Evolutionary conservation across 2,797 vertebrate genomes (phyloP), one percentile per base, ranked within the genome.

Genomic region (Manis crassicaudata): DNA sequence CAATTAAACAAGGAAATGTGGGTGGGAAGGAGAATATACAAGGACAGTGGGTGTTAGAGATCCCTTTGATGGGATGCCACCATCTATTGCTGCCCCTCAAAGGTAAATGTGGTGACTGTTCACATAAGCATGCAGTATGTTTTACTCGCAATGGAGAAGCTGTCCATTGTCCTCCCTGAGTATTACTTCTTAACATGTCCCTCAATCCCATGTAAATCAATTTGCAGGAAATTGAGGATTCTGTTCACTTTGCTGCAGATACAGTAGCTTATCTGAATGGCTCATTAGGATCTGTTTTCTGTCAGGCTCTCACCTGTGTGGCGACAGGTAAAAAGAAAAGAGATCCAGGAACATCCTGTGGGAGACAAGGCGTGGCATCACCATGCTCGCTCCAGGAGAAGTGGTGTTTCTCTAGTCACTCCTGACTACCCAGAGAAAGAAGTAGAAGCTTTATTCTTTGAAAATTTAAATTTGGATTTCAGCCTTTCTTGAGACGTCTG

Each of bases 401-500:
- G 70, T 75, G 43, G 13, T 43, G 13, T 82, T 89, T 80, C 20
- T 20, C 68, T 81, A 88, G 54, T 81, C 60, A 85, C 54, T 76
- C 60, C 58, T 80, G 62, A 86, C 25, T 89, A 81, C 5, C 16
- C 80, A 56, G 60, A 70, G 27, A 27, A 75, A 93, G 88, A 73
- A 88, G 16, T 7, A 89, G 46, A 70, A 83, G 54, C 37, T 85
- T 92, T 60, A 37, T 68, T 91, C 46, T 86, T 37, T 85, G 37
- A 92, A 91, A 93, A 92, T 10, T 76, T 32, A 93, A 88, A 52
- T 75, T 40, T 43, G 70, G 52, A 72, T 91, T 92, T 73, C 58
- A 93, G 65, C 5, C 40, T 84, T 73, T 84, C 52, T 90, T 21
- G 25, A 68, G 25, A 67, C 87, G 18, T 32, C 25, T 91, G 9